Evolutionary conservation across 2,113 vertebrate genomes (phyloP), one percentile per base, ranked within the genome.

Genomic region (Paratilapia polleni): DNA sequence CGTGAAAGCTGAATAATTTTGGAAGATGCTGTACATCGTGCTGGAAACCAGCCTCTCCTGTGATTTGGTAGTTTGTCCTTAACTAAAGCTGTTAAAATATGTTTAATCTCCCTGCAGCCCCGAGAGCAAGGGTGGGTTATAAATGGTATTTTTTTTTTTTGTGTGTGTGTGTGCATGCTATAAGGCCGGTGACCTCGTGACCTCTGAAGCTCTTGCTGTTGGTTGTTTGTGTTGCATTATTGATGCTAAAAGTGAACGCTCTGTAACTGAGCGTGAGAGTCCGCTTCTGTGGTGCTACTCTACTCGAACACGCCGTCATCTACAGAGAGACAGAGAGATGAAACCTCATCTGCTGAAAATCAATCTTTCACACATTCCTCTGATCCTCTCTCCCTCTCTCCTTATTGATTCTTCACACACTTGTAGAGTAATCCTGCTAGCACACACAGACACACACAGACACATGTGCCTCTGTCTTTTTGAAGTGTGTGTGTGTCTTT

Each of bases 351-450:
- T 78, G 76, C 64, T 63, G 49, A 61, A 81, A 85, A 92, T 85
- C 88, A 83, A 84, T 87, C 77, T 2, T 58, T 52, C 77, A 85
- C 91, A 91, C 88, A 85, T 87, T 93, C 83, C 83, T 92, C 79
- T 87, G 56, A 80, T 79, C 83, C 81, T 41, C 14, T 2, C 38
- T 57, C 56, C 0, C 41, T 3, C 24, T 22, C 70, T 28, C 22
- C 62, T 13, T 79, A 90, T 89, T 83, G 88, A 91, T 90, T 89
- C 87, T 88, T 84, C 85, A 87, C 89, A 84, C 87, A 83, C 84
- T 83, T 24, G 19, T 17, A 68, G 78, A 81, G 77, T 86, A 75
- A 88, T 75, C 63, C 82, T 34, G 73, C 70, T 49, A 70, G 73
- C 54, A 77, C 60, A 81, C 20, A 68, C 85, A 77, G 56, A 31